Percentiles rank a stretch among this genome's conserved stretches.
These are phyloP conservation scores for Cordilura impudica DNA, from an alignment of 2,888 invertebrate genomes.

Conservation along the genomic window DNA sequence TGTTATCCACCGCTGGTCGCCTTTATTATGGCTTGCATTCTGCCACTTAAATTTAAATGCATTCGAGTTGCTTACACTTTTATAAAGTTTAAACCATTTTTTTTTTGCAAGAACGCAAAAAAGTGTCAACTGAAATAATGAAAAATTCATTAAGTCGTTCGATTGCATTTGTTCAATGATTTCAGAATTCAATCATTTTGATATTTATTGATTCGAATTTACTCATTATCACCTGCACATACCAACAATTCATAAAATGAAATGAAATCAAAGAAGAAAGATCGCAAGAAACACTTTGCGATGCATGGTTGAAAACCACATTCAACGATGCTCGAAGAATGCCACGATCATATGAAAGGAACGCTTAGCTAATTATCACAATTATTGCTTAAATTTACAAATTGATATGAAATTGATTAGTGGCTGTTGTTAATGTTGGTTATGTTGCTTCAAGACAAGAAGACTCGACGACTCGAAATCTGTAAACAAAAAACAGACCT, in stretches of 20 bases:
- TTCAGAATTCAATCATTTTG: slow-evolving; percentile 46
- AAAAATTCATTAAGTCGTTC: slow-evolving; percentile 72
- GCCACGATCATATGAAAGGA: slow-evolving; percentile 58
- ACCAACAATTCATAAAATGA: background rate
- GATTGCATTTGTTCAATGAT: background rate
- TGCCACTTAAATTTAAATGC: background rate
- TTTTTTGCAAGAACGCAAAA: too few relatives aligned
- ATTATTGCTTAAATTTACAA: slow-evolving; percentile 77
- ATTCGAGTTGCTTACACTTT: background rate
- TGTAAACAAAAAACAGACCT: background rate
- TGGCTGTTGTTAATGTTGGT: slow-evolving; percentile 57
- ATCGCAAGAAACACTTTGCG: background rate
- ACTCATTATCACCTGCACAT: slow-evolving; percentile 72
- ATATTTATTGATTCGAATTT: slow-evolving; percentile 70
- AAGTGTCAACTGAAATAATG: slow-evolving; percentile 72
- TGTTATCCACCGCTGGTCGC: too few relatives aligned
- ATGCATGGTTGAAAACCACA: slow-evolving; percentile 3
- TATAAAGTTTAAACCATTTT: too few relatives aligned
- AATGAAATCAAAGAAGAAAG: background rate
- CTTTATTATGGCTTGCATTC: too few relatives aligned
- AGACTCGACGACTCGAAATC: background rate
- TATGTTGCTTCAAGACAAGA: slow-evolving; percentile 4
- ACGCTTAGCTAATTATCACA: slow-evolving; percentile 75
- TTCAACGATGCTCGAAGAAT: slow-evolving; percentile 7
- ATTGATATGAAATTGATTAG: slow-evolving; percentile 78